Conservation (phyloP, 2,888 invertebrate genomes). For the Microctonus brassicae region DNA sequence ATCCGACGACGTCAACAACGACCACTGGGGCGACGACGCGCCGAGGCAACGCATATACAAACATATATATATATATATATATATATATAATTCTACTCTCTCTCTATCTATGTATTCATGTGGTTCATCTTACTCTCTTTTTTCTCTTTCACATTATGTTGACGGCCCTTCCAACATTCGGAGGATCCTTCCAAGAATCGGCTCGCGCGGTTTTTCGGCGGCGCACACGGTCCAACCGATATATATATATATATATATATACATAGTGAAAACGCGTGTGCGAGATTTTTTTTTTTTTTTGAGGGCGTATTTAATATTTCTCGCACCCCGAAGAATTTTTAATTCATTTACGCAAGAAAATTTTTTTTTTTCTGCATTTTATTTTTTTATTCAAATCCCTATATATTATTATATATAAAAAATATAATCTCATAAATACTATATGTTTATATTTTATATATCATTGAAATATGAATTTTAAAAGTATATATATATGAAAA, state of each 20-base stretch:
- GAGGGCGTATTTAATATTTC: conserved; percentile 16
- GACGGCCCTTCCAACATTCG: conserved; percentile 10
- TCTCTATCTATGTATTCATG: background rate
- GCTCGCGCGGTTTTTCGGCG: conserved; percentile 61
- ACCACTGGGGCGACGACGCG: conserved; percentile 16
- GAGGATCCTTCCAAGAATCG: conserved; percentile 62
- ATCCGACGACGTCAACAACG: conserved; percentile 33
- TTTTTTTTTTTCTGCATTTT: background rate
- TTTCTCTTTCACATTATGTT: background rate
- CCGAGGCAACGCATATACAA: background rate
- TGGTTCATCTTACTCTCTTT: background rate
- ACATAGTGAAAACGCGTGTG: conserved; percentile 15
- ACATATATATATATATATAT: background rate
- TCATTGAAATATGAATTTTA: background rate
- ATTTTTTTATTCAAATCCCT: background rate
- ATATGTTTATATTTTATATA: too few relatives aligned
- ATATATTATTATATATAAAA: background rate
- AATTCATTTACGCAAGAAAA: conserved; percentile 9
- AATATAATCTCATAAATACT: background rate
- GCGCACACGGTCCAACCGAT: conserved; percentile 30
- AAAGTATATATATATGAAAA: too few relatives aligned
- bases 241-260: too few relatives aligned
- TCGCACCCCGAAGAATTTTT: conserved; percentile 3
- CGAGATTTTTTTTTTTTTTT: background rate
- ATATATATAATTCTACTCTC: too few relatives aligned